Evolutionary conservation across 2,888 invertebrate species (phyloP), one percentile per base, ranked within the genome.

Genomic region (Magallana nippona): DNA sequence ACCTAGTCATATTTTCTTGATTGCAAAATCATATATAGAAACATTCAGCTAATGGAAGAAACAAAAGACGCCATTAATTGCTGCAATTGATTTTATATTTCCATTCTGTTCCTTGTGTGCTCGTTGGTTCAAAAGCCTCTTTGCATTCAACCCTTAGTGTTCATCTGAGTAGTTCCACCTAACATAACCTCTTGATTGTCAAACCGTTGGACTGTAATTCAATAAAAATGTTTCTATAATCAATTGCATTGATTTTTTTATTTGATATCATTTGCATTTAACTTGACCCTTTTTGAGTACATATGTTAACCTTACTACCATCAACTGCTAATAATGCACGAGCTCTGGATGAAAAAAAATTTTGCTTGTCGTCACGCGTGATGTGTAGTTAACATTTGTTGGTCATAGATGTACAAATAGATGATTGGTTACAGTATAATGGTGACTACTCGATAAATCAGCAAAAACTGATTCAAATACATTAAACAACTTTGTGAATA

Each of bases 21-120:
- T 71, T 27, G 71, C 27, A 71, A 71, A 71, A 27, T 71, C 71
- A 71, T 27, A 71, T 15, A 32, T 71, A 10, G 63, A 11, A 32
- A 22, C 32, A 71, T 32, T 22, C 19, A 71, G 71, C 71, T 71
- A 71, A 71, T 71, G 71, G 71, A 27, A 27, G 71, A 71, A 22
- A 71, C 71, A 71, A 71, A 71, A 27, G 71, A 71, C 32, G 13
- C 32, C 71, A 22, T 10, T 27, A 27, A 71, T 71, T 71, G 71
- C 22, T 22, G 32, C 27, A 22, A 71, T 71, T 71, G 71, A 71
- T 71, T 22, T 71, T 22, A 71, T 17, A 27, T 13, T 27, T 15
- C 13, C 5, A 32, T 71, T 27, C 32, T 27, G 32, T 27, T 13
- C 22, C 15, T 11, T 32, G 15, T 15, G 71, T 60, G 60, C 19